These are phyloP conservation scores for Helarctos malayanus DNA, from an alignment of 2,797 vertebrate species.

Conservation along the genomic window DNA sequence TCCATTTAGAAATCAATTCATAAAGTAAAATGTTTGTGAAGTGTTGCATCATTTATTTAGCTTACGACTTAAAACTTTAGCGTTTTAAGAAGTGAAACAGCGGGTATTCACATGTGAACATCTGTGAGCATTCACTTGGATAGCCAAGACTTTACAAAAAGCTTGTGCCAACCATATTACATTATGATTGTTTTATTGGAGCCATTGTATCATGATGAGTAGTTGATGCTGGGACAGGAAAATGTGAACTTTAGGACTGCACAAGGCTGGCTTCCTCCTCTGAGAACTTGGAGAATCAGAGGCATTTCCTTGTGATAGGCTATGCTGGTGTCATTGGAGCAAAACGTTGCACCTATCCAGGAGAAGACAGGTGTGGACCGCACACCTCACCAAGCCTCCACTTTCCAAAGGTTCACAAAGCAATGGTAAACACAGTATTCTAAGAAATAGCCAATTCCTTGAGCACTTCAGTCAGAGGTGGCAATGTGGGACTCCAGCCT, in stretches of 20 bases:
- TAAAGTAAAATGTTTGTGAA: background rate
- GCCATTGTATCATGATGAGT: background rate
- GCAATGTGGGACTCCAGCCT: background rate
- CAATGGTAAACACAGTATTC: background rate
- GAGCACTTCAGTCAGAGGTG: background rate
- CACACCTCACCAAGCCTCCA: background rate
- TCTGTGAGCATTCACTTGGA: background rate
- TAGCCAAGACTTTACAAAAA: background rate
- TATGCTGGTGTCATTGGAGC: background rate
- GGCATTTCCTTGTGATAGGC: background rate
- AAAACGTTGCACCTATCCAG: background rate
- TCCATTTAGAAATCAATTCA: background rate
- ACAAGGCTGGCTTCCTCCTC: background rate
- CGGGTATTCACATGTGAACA: background rate
- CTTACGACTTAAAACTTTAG: background rate
- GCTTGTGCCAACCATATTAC: background rate
- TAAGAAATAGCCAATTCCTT: background rate
- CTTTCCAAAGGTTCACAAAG: background rate
- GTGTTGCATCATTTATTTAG: background rate
- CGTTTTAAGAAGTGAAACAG: background rate
- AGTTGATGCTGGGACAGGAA: background rate
- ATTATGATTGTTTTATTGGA: background rate
- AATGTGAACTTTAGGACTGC: background rate
- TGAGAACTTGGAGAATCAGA: background rate
- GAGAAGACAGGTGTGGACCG: background rate